A percentile compares a stretch with the other conserved stretches of the same genome.
These are phyloP conservation scores for Macrotrachela quadricornifera DNA, from an alignment of 1,140 invertebrate species.

Conservation along the genomic window DNA sequence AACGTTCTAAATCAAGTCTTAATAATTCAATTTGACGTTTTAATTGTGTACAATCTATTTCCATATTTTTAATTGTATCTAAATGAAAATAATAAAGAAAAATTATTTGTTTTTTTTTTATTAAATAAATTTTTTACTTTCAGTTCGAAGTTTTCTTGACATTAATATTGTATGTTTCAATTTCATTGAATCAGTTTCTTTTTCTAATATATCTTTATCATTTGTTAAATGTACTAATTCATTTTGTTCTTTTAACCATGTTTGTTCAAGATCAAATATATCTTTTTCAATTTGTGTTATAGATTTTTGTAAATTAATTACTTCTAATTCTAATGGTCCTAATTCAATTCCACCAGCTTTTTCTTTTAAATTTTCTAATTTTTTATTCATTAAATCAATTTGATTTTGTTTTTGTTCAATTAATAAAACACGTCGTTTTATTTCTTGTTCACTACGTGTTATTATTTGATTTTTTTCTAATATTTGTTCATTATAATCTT, in stretches of 20 bases:
- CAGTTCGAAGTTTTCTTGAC: constrained; percentile 29
- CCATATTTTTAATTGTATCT: too few species aligned
- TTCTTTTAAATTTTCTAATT: constrained; percentile 23
- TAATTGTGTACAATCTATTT: not conserved
- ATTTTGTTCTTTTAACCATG: constrained; percentile 29
- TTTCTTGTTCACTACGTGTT: constrained; percentile 21
- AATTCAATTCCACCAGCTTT: constrained; percentile 29
- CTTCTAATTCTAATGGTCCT: constrained; percentile 27
- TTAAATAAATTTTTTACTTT: constrained; percentile 16
- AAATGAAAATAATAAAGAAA: too few species aligned
- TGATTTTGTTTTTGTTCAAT: constrained; percentile 30
- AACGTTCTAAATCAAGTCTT: not conserved
- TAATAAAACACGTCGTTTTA: constrained; percentile 22
- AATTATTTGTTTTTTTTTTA: not conserved
- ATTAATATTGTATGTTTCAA: constrained; percentile 20
- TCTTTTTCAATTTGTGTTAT: constrained; percentile 23
- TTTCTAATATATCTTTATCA: constrained; percentile 8
- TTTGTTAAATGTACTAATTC: constrained; percentile 24
- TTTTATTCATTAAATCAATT: constrained; percentile 29
- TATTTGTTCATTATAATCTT: too few species aligned
- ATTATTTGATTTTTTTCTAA: constrained; percentile 25
- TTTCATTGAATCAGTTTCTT: constrained; percentile 1
- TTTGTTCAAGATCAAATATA: constrained; percentile 24
- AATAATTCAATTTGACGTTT: not conserved
- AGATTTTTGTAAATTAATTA: constrained; percentile 27